Conservation (phyloP, 2,888 invertebrate genomes). For the Acronicta aceris region DNA sequence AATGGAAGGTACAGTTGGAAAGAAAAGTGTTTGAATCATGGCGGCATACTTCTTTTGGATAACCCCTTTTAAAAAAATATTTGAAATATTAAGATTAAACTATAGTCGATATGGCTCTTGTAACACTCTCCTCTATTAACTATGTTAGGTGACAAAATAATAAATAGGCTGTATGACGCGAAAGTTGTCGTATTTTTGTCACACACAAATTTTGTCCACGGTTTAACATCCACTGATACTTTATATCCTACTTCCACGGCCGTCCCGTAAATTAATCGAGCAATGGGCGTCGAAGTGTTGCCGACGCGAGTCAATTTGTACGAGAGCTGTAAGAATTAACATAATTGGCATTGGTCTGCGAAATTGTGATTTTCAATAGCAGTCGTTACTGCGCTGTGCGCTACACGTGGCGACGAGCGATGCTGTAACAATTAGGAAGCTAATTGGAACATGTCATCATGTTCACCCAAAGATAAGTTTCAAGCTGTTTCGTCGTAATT, state of each 20-base stretch:
- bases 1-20: no score
- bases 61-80: no score
- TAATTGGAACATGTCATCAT: neutral
- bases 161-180: no score
- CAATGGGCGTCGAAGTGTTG: conserved; percentile 27
- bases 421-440: conserved; percentile 11
- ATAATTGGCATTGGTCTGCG: conserved; percentile 29
- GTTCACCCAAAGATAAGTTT: conserved; percentile 8
- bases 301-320: conserved; percentile 27
- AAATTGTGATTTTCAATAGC: conserved; percentile 35
- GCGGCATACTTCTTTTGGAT: no score
- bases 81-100: no score
- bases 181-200: no score
- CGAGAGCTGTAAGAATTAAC: conserved; percentile 23
- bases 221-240: conserved; percentile 16
- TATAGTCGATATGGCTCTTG: no score
- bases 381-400: conserved; percentile 1
- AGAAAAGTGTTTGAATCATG: no score
- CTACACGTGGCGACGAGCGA: neutral
- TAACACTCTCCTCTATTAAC: no score
- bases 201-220: no score
- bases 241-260: conserved; percentile 16
- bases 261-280: conserved; percentile 19
- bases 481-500: neutral
- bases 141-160: no score